Evolutionary conservation across 2,797 vertebrate genomes (phyloP).

Genomic region (Paratrypauchen microcephalus): DNA sequence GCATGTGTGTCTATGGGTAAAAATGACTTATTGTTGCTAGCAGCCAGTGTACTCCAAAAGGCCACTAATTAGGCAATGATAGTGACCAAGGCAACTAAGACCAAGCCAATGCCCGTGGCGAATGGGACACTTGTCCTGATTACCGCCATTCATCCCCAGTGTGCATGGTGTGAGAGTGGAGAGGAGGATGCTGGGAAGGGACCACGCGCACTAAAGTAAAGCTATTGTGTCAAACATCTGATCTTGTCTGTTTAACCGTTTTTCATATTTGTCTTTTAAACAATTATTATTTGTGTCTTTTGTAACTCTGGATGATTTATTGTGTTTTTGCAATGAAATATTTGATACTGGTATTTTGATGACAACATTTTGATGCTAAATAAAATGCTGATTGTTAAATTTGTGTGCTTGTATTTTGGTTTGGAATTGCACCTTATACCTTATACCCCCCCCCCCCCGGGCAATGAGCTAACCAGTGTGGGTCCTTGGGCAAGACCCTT

Average conservation of each 20-base stretch:
- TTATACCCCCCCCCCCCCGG: too few relatives aligned
- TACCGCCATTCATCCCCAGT: slow-evolving; percentile 68
- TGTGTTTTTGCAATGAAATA: slow-evolving; percentile 21
- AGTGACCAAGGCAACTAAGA: slow-evolving; percentile 67
- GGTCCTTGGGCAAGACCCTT: too few relatives aligned
- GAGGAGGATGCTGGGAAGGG: slow-evolving; percentile 50
- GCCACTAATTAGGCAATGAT: slow-evolving; percentile 78
- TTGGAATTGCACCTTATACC: too few relatives aligned
- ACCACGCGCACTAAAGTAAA: slow-evolving; percentile 55
- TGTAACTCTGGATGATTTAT: slow-evolving; percentile 23
- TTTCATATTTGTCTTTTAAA: slow-evolving; percentile 50
- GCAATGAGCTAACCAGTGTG: too few relatives aligned
- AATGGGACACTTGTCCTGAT: slow-evolving; percentile 73
- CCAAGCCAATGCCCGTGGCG: slow-evolving; percentile 60
- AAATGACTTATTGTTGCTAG: slow-evolving; percentile 65
- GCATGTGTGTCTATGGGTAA: slow-evolving; percentile 35
- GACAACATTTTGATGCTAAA: slow-evolving; percentile 50
- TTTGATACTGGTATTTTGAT: slow-evolving; percentile 46
- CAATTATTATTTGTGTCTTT: slow-evolving; percentile 33
- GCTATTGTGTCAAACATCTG: slow-evolving; percentile 66
- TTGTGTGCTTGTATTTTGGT: not conserved
- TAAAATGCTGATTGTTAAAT: slow-evolving; percentile 57
- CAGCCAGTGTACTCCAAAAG: slow-evolving; percentile 64
- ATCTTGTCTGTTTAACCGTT: slow-evolving; percentile 64
- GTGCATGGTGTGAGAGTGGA: slow-evolving; percentile 26